Evolutionary conservation across 2,888 invertebrate genomes (phyloP), one percentile per base, ranked within the genome.

Genomic region (Osmoderma eremita): DNA sequence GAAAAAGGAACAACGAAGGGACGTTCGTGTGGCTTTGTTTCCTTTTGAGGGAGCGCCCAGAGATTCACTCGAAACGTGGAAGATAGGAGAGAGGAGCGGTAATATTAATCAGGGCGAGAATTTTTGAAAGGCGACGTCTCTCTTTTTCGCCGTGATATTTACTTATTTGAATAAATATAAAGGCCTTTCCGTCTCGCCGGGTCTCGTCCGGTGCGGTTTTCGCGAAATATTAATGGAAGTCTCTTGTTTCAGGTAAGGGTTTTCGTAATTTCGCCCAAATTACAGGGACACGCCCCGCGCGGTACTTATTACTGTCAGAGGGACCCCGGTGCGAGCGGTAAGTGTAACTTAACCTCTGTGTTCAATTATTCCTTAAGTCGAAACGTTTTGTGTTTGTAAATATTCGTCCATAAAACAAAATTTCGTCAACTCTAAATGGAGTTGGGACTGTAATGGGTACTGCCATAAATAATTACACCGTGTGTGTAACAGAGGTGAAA

Each of bases 171-270:
- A 53, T 64, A 64, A 64, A 64, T 53, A 64, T 64, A 64, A 64
- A 64, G 53, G 53, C 64, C 15, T 20, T 30, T 30, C n/a, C 42
- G 63, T 71, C 69, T 70, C 73, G 70, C 70, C 10, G 30, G 6
- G 10, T 30, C 10, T 30, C 2, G 71, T 69, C 15, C 50, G 30
- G 30, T 30, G 17, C 72, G 68, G 70, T 24, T 72, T 71, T 72
- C 73, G 73, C 73, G 69, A 74, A 75, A 74, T 75, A 75, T 75
- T 74, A 73, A 75, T 75, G 73, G 73, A 69, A 71, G 72, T 74
- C 71, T 74, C 73, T 75, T 75, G 73, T 75, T 75, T 70, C 75
- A 75, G 75, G 75, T 75, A 74, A 74, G 75, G 36, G 17, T 38
- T 30, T n/a, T n/a, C 38, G 13, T 17, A 22, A 13, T 17, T 53